These are phyloP conservation scores for Dendrolimus houi DNA, from an alignment of 2,888 invertebrate species.

Conservation along the genomic window DNA sequence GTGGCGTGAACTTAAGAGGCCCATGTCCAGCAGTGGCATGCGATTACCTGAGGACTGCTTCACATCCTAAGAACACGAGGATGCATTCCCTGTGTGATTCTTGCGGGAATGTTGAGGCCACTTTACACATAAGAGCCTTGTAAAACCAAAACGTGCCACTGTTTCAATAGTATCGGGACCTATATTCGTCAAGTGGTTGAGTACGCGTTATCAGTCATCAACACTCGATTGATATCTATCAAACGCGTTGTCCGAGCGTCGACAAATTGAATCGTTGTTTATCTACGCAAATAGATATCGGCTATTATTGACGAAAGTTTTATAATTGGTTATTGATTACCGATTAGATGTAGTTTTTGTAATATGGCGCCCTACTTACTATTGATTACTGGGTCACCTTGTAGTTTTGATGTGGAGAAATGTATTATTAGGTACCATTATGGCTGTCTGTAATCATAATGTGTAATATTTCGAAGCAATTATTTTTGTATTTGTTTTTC, in stretches of 20 bases:
- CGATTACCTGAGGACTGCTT: no score
- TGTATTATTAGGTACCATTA: not conserved
- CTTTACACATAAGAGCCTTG: not conserved
- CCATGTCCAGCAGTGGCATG: no score
- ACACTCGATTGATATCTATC: not conserved
- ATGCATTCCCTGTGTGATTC: no score
- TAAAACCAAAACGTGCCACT: conserved; percentile 1
- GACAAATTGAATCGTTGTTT: not conserved
- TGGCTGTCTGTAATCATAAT: not conserved
- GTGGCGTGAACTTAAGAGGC: no score
- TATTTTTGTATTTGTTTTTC: no score
- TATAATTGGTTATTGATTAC: not conserved
- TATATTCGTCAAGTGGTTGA: not conserved
- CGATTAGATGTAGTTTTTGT: not conserved
- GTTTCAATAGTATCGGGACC: conserved; percentile 5
- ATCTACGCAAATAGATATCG: not conserved
- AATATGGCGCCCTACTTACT: not conserved
- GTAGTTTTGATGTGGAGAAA: not conserved
- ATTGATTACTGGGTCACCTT: not conserved
- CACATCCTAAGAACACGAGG: no score
- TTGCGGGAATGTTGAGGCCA: no score
- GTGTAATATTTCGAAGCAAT: not conserved
- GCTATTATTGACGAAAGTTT: conserved; percentile 1
- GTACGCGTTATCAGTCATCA: not conserved
- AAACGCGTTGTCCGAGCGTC: not conserved